A percentile compares a stretch with the other conserved stretches of the same genome.
Conservation (phyloP, 2,113 vertebrate species). For the Actenoides lindsayi region DNA sequence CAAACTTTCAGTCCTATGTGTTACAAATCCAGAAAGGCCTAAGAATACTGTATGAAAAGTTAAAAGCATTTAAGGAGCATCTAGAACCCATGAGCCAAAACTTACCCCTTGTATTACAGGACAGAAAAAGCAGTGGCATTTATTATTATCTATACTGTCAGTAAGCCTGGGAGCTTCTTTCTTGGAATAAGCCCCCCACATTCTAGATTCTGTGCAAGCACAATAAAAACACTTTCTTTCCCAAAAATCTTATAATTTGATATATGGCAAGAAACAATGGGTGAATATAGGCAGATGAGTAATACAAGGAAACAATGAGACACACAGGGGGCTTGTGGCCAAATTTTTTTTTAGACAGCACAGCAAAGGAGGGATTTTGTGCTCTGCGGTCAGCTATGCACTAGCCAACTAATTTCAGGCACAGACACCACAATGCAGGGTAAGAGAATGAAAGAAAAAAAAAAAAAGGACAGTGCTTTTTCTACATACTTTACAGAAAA, state of each 20-base stretch:
- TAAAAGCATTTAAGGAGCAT: background rate
- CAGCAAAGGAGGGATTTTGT: slow-evolving; percentile 55
- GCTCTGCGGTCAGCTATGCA: background rate
- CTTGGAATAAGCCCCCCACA: background rate
- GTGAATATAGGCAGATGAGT: slow-evolving; percentile 53
- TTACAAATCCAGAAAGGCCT: background rate
- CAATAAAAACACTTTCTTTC: slow-evolving; percentile 13
- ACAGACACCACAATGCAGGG: background rate
- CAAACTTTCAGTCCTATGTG: background rate
- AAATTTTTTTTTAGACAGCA: slow-evolving; percentile 32
- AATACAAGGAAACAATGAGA: slow-evolving; percentile 64
- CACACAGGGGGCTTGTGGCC: slow-evolving; percentile 43
- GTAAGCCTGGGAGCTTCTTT: background rate
- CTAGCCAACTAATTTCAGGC: slow-evolving; percentile 33
- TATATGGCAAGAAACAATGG: slow-evolving; percentile 61
- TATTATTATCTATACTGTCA: background rate
- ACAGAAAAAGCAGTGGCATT: background rate
- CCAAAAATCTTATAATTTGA: slow-evolving; percentile 34
- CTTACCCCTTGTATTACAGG: background rate
- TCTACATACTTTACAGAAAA: background rate
- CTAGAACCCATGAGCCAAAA: background rate
- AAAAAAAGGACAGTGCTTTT: background rate
- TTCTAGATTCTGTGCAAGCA: background rate
- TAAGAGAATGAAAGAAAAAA: background rate
- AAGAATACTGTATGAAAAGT: background rate